These are phyloP conservation scores for Tetramorium alpestre DNA, from an alignment of 1,140 invertebrate species.

Conservation along the genomic window DNA sequence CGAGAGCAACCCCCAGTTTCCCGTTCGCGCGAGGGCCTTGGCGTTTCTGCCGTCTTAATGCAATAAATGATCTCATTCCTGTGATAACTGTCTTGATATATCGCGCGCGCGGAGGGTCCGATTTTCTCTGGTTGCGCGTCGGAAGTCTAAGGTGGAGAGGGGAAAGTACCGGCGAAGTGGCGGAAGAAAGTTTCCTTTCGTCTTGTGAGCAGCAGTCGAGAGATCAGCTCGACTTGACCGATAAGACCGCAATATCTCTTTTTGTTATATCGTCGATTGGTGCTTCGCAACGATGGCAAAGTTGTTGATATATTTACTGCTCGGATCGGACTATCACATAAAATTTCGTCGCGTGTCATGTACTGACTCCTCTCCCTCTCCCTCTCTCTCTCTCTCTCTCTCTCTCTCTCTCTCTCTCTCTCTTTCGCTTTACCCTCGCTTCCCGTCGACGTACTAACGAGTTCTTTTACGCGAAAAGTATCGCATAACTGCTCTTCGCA, in stretches of 20 bases:
- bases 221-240: conserved; percentile 46
- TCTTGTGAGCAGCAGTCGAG: conserved; percentile 19
- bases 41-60: conserved; percentile 74
- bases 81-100: conserved; percentile 83
- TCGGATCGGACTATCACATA: neutral
- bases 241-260: conserved; percentile 46
- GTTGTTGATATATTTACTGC: conserved; percentile 24
- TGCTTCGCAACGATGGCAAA: neutral
- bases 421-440: neutral
- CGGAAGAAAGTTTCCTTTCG: conserved; percentile 44
- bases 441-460: conserved; percentile 28
- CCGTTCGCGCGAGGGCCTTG: conserved; percentile 60
- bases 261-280: conserved; percentile 28
- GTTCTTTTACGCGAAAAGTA: conserved; percentile 57
- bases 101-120: conserved; percentile 64
- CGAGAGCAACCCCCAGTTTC: conserved; percentile 71
- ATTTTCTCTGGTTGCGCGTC: conserved; percentile 32
- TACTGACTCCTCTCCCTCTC: neutral
- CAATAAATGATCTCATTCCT: conserved; percentile 83
- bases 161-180: neutral
- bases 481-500: conserved; percentile 50
- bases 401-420: neutral
- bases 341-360: conserved; percentile 33
- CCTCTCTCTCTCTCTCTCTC: neutral
- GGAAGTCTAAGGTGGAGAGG: neutral